These are phyloP conservation scores for Diabrotica virgifera DNA, from an alignment of 1,140 invertebrate species.

Conservation along the genomic window DNA sequence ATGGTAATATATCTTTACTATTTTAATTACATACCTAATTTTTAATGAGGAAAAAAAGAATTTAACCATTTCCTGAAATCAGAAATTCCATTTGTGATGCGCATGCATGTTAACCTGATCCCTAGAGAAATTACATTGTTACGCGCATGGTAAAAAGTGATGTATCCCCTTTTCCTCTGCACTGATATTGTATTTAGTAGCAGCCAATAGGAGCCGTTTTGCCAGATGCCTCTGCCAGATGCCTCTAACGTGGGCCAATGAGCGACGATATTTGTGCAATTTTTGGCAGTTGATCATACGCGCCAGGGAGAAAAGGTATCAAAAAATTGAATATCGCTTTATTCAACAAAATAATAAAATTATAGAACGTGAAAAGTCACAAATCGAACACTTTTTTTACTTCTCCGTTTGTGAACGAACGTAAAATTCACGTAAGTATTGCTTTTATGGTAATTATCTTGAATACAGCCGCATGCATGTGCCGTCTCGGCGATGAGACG, in stretches of 20 bases:
- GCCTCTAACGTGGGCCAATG: slow-evolving; percentile 41
- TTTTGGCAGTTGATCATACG: slow-evolving; percentile 35
- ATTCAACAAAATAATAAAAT: slow-evolving; percentile 41
- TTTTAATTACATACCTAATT: no score
- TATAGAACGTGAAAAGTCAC: slow-evolving; percentile 36
- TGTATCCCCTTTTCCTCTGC: slow-evolving; percentile 14
- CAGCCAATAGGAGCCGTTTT: slow-evolving; percentile 31
- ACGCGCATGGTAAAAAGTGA: no score
- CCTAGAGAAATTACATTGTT: no score
- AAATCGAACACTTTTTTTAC: slow-evolving; percentile 28
- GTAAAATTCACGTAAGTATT: slow-evolving; percentile 47
- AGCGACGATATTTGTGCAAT: slow-evolving; percentile 17
- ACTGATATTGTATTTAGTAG: slow-evolving; percentile 22
- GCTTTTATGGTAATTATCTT: neutral
- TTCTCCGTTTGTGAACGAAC: slow-evolving; percentile 27
- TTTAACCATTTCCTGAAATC: no score
- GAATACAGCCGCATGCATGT: neutral
- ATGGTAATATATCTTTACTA: no score
- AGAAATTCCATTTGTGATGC: no score
- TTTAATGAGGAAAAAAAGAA: no score
- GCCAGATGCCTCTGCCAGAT: slow-evolving; percentile 47
- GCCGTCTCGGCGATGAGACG: slow-evolving; percentile 6
- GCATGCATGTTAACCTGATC: no score
- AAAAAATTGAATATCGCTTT: slow-evolving; percentile 41
- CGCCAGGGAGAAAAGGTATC: slow-evolving; percentile 15